Conservation (phyloP, 1,140 invertebrate genomes). For the Leptopilina boulardi region DNA sequence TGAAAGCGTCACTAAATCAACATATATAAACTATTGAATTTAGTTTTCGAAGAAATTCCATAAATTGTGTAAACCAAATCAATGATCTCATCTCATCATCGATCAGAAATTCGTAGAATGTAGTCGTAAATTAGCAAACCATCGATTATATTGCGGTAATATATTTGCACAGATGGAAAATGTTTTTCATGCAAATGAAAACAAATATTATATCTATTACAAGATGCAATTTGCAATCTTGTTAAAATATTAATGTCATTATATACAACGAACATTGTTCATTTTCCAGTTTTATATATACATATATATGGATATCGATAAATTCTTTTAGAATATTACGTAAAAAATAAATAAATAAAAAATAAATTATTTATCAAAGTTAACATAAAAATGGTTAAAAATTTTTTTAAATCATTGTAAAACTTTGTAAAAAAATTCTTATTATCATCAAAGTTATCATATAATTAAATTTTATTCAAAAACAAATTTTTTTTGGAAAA, state of each 20-base stretch:
- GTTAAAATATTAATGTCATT: background rate
- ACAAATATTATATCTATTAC: background rate
- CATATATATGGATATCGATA: no score
- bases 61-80: slow-evolving; percentile 17
- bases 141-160: slow-evolving; percentile 9
- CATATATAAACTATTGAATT: slow-evolving; percentile 33
- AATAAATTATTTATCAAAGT: no score
- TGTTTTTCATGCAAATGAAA: background rate
- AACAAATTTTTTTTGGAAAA: no score
- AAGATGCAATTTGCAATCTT: background rate
- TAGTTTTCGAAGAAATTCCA: slow-evolving; percentile 23
- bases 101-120: slow-evolving; percentile 18
- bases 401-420: no score
- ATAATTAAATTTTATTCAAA: no score
- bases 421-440: no score
- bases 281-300: no score
- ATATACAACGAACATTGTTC: background rate
- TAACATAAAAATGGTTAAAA: no score
- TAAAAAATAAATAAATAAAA: no score
- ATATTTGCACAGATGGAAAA: slow-evolving; percentile 18
- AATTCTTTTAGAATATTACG: no score
- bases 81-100: slow-evolving; percentile 18
- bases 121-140: slow-evolving; percentile 15
- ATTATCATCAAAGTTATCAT: no score
- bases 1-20: slow-evolving; percentile 4